Conservation (phyloP, 2,797 vertebrate species). For the Pangasius larnaudii region DNA sequence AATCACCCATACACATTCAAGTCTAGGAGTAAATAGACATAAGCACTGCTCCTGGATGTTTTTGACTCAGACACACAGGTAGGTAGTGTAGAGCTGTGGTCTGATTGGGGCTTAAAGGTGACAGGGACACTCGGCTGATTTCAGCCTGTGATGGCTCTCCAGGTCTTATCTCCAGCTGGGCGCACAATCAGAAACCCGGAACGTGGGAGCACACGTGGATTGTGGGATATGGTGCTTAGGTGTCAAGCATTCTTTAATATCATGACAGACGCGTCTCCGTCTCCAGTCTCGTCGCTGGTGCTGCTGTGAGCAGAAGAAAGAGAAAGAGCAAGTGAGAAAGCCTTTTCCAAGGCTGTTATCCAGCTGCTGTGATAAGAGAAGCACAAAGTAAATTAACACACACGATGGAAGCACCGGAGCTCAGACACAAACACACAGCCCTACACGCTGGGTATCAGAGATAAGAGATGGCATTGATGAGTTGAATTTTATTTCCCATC, state of each 20-base stretch:
- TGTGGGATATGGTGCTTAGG: constrained; percentile 47
- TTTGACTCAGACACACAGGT: neutral
- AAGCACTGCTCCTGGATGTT: neutral
- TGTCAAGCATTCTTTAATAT: constrained; percentile 65
- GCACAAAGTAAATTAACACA: constrained; percentile 76
- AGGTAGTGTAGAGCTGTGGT: neutral
- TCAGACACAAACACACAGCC: constrained; percentile 36
- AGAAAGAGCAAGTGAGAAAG: neutral
- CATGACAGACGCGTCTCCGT: constrained; percentile 56
- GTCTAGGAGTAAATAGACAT: neutral
- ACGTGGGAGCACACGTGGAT: neutral
- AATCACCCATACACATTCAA: neutral
- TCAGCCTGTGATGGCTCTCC: neutral
- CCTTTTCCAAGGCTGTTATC: constrained; percentile 64
- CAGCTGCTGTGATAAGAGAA: constrained; percentile 74
- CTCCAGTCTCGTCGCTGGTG: constrained; percentile 42
- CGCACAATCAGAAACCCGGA: neutral
- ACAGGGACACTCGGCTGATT: neutral
- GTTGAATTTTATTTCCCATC: constrained; percentile 80
- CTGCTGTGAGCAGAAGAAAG: constrained; percentile 30
- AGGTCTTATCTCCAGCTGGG: neutral
- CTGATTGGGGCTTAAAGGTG: neutral
- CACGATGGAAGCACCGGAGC: constrained; percentile 36
- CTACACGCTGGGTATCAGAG: constrained; percentile 67
- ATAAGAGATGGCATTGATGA: constrained; percentile 80